phyloP scores from a whole-genome alignment of 2,888 invertebrate genomes.

The Orthosia gothica region DNA sequence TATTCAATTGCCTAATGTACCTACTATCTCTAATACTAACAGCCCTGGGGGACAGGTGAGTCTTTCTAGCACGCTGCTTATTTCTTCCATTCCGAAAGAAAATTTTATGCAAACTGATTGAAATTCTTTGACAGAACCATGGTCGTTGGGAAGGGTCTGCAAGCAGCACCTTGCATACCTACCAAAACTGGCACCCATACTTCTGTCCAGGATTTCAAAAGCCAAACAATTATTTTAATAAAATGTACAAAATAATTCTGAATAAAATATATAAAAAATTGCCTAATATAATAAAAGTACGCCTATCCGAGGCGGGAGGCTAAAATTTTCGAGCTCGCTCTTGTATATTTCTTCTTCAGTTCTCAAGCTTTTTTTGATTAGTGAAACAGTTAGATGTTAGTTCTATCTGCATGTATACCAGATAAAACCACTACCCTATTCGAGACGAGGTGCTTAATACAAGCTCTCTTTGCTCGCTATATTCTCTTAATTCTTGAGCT shows the following conservation, averaged over 20 bases:
- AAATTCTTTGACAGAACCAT: not conserved
- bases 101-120: not conserved
- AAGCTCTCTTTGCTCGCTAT: not conserved
- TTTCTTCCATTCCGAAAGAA: constrained; percentile 30
- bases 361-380: not conserved
- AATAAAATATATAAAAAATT: not conserved
- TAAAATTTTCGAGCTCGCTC: not conserved
- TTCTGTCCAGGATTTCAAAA: not conserved
- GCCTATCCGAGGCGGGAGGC: not conserved
- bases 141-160: not conserved
- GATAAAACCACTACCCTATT: not conserved
- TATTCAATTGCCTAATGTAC: constrained; percentile 47
- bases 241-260: not conserved
- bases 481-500: not conserved
- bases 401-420: not conserved
- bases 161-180: not conserved
- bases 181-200: not conserved
- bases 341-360: not conserved
- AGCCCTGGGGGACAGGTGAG: constrained; percentile 67
- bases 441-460: not conserved
- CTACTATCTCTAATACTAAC: constrained; percentile 66
- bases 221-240: not conserved
- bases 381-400: not conserved
- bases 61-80: constrained; percentile 22
- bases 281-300: not conserved